Base-by-base conservation (phyloP, 2,888 invertebrate species). In the Eilema griseolum region DNA sequence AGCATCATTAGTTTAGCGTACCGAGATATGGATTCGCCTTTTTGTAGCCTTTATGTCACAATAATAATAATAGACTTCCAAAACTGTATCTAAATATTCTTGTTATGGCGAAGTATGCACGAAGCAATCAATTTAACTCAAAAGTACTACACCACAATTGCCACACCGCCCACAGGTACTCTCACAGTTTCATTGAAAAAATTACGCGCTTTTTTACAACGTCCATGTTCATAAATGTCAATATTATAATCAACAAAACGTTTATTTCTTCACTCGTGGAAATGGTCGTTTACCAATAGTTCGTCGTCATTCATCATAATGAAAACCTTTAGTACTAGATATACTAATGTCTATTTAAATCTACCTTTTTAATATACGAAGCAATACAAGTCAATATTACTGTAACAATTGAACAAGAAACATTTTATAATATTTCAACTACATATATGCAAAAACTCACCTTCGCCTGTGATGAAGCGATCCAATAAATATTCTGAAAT, bases 401-500 rank as follows among this genome's bases (percentile, higher is more conserved):
- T 0, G 16, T 41, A 68, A 57, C 31, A 46, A 26, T 33, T 33
- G 31, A n/a, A 24, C n/a, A 61, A 37, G 1, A 10, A 56, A 28
- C n/a, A 66, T 56, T 56, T 61, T 41, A 41, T 4, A 8, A 31
- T 52, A 28, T n/a, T 23, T 28, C 28, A 65, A 57, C 1, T 65
- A 57, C 16, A 67, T 67, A 57, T n/a, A 67, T 67, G 52, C 7
- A 75, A 79, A n/a, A 82, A 90, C 94, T 93, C 86, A 94, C 94
- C 94, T 90, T 86, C 75, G 85, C 78, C 83, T 86, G 82, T 83
- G 87, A 85, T 86, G 89, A 89, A 90, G 88, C 89, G 93, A 94
- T 94, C 94, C 94, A 94, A 94, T 91, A 92, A 91, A 89, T 88
- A 91, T 90, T 89, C 89, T 91, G 91, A 91, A 93, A 90, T 93